Evolutionary conservation across 2,797 vertebrate species (phyloP).

Genomic region (Acanthiza pusilla): DNA sequence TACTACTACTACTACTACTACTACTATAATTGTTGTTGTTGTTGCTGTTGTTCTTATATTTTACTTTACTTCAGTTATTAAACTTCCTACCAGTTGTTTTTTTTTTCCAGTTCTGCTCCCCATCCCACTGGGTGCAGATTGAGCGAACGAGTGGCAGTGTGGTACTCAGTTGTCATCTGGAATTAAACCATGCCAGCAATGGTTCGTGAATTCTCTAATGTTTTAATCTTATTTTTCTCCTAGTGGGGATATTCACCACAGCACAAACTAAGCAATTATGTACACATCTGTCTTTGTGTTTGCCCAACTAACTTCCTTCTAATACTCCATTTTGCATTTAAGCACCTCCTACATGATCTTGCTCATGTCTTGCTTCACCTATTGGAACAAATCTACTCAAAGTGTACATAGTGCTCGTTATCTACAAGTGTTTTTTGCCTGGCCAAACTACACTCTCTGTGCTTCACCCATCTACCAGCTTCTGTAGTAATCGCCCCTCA

Average conservation of each 20-base stretch:
- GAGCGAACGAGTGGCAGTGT: accelerated
- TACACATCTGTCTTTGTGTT: background rate
- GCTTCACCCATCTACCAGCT: background rate
- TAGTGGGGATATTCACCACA: background rate
- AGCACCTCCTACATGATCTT: background rate
- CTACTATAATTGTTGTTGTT: background rate
- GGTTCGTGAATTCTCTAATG: background rate
- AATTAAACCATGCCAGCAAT: background rate
- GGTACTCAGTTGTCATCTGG: background rate
- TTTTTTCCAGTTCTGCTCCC: background rate
- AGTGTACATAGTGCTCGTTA: background rate
- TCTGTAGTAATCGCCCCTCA: background rate
- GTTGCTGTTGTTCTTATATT: background rate
- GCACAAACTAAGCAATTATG: background rate
- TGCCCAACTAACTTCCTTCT: background rate
- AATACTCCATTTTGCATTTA: background rate
- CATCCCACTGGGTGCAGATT: background rate
- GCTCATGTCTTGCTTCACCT: background rate
- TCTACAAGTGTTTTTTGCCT: background rate
- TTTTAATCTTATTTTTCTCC: background rate
- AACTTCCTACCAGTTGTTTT: background rate
- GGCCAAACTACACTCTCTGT: background rate
- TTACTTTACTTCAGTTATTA: background rate
- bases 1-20: too few species aligned
- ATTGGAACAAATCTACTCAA: background rate